Conservation (phyloP, 2,888 invertebrate species). For the Apodemia mormo region DNA sequence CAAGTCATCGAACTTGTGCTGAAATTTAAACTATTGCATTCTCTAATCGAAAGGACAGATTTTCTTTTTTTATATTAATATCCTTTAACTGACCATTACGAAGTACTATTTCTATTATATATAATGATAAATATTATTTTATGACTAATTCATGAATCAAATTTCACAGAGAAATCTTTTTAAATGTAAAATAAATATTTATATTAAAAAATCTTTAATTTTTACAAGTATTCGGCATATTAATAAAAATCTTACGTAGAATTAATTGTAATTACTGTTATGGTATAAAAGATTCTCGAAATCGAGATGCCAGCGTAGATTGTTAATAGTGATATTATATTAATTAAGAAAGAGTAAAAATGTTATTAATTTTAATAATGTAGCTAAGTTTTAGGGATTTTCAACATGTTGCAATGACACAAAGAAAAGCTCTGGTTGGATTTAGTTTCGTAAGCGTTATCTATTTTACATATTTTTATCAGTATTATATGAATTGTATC, state of each 20-base stretch:
- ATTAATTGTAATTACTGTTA: constrained; percentile 10
- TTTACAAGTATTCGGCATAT: not conserved
- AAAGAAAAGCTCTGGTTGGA: constrained; percentile 46
- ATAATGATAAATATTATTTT: no score
- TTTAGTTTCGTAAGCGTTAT: constrained; percentile 37
- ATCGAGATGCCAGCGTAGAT: constrained; percentile 73
- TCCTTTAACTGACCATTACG: not conserved
- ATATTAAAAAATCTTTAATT: no score
- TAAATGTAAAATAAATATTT: no score
- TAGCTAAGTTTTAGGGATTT: constrained; percentile 74
- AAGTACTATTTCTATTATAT: no score
- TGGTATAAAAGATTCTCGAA: constrained; percentile 42
- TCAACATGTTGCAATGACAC: constrained; percentile 69
- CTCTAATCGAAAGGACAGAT: not conserved
- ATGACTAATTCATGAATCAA: no score
- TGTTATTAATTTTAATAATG: constrained; percentile 75
- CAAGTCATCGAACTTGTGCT: no score
- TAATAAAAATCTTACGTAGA: not conserved
- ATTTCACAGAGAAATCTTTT: no score
- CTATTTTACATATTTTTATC: constrained; percentile 53
- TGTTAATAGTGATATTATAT: constrained; percentile 79
- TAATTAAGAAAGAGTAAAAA: constrained; percentile 71
- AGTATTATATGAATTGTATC: constrained; percentile 54
- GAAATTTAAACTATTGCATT: not conserved
- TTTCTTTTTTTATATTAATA: not conserved